Evolutionary conservation across 1,140 invertebrate genomes (phyloP), one percentile per base, ranked within the genome.

Genomic region (Thaumetopoea pityocampa): DNA sequence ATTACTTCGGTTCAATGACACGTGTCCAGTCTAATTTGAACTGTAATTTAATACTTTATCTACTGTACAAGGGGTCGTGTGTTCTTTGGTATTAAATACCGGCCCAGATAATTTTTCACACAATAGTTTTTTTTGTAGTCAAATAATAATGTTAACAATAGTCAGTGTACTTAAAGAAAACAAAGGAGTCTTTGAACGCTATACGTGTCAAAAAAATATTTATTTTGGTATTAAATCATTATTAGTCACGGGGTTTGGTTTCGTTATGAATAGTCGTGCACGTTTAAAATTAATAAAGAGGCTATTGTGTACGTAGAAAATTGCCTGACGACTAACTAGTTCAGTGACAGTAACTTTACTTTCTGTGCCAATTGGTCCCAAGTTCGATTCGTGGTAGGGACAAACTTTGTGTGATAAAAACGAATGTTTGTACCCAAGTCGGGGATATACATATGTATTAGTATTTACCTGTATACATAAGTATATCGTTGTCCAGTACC

Each of bases 1-100:
- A 42, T 57, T 47, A n/a, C 51, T 53, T 55, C 40, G 49, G 62
- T 62, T 58, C 59, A 45, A 51, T 56, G 62, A 65, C 48, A 30
- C 2, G 6, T 28, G 20, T 9, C 40, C 22, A 34, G 11, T 34
- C 4, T 20, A 27, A 34, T 14, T 45, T 45, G 43, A 45, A 2
- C 43, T 23, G 8, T 37, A 5, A 8, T 23, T 9, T 1, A 12
- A 2, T 19, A 18, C 14, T n/a, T 5, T 28, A 18, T 9, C 12
- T 35, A 15, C 22, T 5, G 2, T 1, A 0, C 19, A 11, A 28
- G 2, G 8, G 41, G 3, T 43, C 41, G 26, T 20, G 10, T 7
- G 6, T 20, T n/a, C n/a, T 19, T 14, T 43, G 32, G 41, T 20
- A 16, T 41, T 23, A 28, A 23, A 16, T 27, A 16, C 1, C 19